phyloP scores from a whole-genome alignment of 1,140 invertebrate species.

The Ips typographus region DNA sequence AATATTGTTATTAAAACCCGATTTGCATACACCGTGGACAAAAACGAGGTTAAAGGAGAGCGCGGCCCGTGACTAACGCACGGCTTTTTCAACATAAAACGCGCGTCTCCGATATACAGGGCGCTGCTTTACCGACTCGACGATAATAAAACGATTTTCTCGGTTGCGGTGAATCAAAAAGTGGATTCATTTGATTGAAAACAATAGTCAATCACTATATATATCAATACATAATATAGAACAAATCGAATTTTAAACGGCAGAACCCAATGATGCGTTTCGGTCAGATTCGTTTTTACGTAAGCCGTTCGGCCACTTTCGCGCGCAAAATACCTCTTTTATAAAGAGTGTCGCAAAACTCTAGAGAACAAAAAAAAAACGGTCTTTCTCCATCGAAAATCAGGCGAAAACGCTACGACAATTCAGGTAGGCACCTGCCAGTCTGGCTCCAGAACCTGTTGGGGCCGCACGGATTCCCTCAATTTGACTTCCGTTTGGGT shows the following conservation, averaged over 20 bases:
- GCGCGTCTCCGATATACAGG: too few relatives aligned
- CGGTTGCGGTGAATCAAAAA: not conserved
- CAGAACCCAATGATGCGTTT: constrained; percentile 31
- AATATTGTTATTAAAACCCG: constrained; percentile 19
- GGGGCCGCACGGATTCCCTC: constrained; percentile 8
- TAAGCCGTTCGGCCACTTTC: constrained; percentile 32
- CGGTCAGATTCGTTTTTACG: constrained; percentile 32
- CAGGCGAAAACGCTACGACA: constrained; percentile 12
- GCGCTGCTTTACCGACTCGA: too few relatives aligned
- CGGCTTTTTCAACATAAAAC: too few relatives aligned
- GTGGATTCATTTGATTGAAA: constrained; percentile 2
- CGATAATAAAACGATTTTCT: too few relatives aligned
- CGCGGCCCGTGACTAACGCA: constrained; percentile 2
- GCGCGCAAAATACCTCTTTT: constrained; percentile 20
- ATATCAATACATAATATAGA: constrained; percentile 24
- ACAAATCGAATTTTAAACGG: constrained; percentile 34
- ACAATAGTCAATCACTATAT: not conserved
- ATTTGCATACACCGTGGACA: constrained; percentile 20
- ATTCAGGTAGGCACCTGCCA: not conserved
- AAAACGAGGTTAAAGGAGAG: constrained; percentile 25
- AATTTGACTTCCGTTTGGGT: not conserved
- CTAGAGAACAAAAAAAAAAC: constrained; percentile 15
- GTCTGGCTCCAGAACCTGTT: constrained; percentile 15
- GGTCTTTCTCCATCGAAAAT: constrained; percentile 28
- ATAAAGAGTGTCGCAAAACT: constrained; percentile 27